Evolutionary conservation across 2,888 invertebrate genomes (phyloP), one percentile per base, ranked within the genome.

Genomic region (Camptogramma bilineatum): DNA sequence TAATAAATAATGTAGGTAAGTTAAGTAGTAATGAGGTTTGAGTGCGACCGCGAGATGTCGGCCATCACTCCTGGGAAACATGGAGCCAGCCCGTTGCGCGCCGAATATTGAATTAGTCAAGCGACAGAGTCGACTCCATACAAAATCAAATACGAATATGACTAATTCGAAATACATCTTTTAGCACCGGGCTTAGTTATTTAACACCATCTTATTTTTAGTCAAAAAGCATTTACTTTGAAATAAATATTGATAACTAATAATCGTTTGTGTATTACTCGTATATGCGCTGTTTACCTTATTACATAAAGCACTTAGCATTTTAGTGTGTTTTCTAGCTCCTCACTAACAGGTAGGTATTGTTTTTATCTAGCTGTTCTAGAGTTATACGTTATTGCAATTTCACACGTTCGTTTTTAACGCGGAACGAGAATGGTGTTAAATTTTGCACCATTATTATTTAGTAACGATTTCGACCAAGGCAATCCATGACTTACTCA

Each of bases 141-240:
- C 4, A 0, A 48, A 21, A 5, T 21, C 9, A 21, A 21, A 19
- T 19, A 13, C 24, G 21, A 10, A 47, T 5, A 21, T 21, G 18
- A 13, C 5, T 48, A 21, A 48, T 19, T 21, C 19, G n/a, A 21
- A 10, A 19, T 13, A 9, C 10, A 21, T 44, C 1, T 24, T 24
- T 44, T 16, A 44, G 24, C 5, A 16, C 16, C 16, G 47, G 18
- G 47, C 21, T 28, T 46, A 44, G 28, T 46, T 17, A 54, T 10
- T 31, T 46, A 18, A 55, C 4, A 47, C 13, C 4, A 4, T 56
- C 47, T 59, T 47, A 59, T 52, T 59, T 52, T 52, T 52, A 59
- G 61, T 61, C 61, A 54, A 61, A 60, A 54, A 61, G 61, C 61
- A 61, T 61, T 61, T 61, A 61, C 50, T 54, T 31, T 42, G 21